Conservation (phyloP, 2,797 vertebrate species). For the Hydrolagus colliei region DNA sequence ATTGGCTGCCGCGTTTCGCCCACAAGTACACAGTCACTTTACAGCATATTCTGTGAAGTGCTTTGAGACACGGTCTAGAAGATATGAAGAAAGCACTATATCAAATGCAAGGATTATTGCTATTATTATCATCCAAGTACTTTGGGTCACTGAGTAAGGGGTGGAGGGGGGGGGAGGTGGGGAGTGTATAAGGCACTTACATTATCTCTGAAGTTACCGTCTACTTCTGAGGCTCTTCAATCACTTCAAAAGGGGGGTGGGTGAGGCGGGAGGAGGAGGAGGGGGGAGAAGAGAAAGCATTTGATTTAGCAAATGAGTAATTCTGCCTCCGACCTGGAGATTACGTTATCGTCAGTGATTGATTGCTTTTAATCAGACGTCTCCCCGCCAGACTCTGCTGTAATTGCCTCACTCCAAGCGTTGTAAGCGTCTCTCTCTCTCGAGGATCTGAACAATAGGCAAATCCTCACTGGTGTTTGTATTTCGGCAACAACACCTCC, state of each 20-base stretch:
- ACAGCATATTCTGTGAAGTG: too few relatives aligned
- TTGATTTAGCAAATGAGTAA: constrained; percentile 1
- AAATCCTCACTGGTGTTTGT: neutral
- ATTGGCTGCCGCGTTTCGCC: too few relatives aligned
- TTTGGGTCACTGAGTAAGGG: too few relatives aligned
- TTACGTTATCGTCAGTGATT: neutral
- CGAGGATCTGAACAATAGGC: too few relatives aligned
- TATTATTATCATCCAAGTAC: too few relatives aligned
- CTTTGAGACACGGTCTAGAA: too few relatives aligned
- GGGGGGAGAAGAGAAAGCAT: neutral
- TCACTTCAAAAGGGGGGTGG: neutral
- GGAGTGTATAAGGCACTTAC: too few relatives aligned
- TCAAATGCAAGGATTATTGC: too few relatives aligned
- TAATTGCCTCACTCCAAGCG: neutral
- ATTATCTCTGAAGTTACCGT: too few relatives aligned
- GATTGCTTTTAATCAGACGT: neutral
- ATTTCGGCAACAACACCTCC: neutral
- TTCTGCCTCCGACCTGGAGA: neutral
- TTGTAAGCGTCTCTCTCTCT: neutral
- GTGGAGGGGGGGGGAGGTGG: too few relatives aligned
- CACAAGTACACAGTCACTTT: too few relatives aligned
- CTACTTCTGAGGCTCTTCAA: neutral
- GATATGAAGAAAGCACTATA: too few relatives aligned
- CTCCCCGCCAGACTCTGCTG: neutral
- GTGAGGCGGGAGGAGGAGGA: neutral